Evolutionary conservation across 1,140 invertebrate species (phyloP), one percentile per base, ranked within the genome.

Genomic region (Atta texana): DNA sequence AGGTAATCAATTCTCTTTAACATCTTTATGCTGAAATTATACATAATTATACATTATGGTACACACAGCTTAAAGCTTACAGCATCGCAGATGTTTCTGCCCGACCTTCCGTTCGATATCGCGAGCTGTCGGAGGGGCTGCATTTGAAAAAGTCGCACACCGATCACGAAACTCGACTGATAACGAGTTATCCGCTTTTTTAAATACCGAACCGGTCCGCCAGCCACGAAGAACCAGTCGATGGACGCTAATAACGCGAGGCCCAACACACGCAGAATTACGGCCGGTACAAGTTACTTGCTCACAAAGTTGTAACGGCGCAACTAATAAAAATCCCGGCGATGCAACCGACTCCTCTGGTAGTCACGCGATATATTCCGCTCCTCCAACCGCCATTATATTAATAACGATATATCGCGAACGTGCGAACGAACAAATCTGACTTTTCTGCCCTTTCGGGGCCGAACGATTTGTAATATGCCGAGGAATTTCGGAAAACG

Each of bases 91-190:
- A 74, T 66, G 80, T 61, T 24, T 72, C 78, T 59, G 68, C 53
- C 39, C 78, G 64, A 71, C 53, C 66, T 74, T 74, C 49, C 34
- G 55, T 63, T 39, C 69, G 59, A 64, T 84, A 84, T 84, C 80
- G 69, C 78, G 55, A 74, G 39, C 76, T 78, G 76, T 44, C 12
- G 16, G 64, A 59, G 68, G 57, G 14, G 68, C 55, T 21, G 80
- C 49, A 12, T 18, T 69, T 72, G 69, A 84, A 75, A 75, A 84
- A 84, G 69, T 84, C 69, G 80, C 69, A 74, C 80, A 57, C 80
- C 80, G 80, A 84, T 84, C 80, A 84, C 80, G 80, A 84, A 84
- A 84, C 80, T 84, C 80, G 80, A 75, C 80, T 84, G 80, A 84
- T 84, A 84, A 84, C 80, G 53, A 84, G 80, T 84, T 84, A 75